phyloP scores from a whole-genome alignment of 2,888 invertebrate species.

The Synergus laeviventris region DNA sequence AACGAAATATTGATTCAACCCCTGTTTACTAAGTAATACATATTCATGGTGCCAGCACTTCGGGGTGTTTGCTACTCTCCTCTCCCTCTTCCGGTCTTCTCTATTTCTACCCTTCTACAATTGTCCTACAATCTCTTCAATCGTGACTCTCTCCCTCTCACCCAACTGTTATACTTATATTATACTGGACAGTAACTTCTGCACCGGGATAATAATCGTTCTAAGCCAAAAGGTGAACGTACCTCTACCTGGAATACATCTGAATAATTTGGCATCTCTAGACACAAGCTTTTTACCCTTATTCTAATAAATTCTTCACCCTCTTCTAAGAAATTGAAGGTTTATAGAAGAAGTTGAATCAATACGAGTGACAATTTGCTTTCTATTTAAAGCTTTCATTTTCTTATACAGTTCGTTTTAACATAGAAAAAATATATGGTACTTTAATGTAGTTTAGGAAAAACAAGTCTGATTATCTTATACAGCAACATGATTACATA shows the following conservation, averaged over 20 bases:
- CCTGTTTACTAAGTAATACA: conserved; percentile 76
- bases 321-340: not conserved
- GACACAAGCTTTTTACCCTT: conserved; percentile 25
- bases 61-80: conserved; percentile 68
- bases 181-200: conserved; percentile 5
- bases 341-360: not conserved
- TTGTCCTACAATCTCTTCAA: conserved; percentile 52
- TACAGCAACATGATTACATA: too few relatives aligned
- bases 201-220: conserved; percentile 23
- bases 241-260: conserved; percentile 13
- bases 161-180: conserved; percentile 40
- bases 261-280: conserved; percentile 35
- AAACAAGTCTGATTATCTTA: too few relatives aligned
- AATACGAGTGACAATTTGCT: not conserved
- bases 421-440: too few relatives aligned
- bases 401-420: too few relatives aligned
- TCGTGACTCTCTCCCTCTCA: conserved; percentile 40
- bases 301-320: not conserved
- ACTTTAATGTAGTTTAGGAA: too few relatives aligned
- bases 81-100: conserved; percentile 44
- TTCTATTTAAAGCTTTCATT: not conserved
- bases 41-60: conserved; percentile 73
- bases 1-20: conserved; percentile 76
- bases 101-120: conserved; percentile 42
- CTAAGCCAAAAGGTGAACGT: conserved; percentile 28